Evolutionary conservation across 2,888 invertebrate genomes (phyloP).

Genomic region (Drosophila quinaria): DNA sequence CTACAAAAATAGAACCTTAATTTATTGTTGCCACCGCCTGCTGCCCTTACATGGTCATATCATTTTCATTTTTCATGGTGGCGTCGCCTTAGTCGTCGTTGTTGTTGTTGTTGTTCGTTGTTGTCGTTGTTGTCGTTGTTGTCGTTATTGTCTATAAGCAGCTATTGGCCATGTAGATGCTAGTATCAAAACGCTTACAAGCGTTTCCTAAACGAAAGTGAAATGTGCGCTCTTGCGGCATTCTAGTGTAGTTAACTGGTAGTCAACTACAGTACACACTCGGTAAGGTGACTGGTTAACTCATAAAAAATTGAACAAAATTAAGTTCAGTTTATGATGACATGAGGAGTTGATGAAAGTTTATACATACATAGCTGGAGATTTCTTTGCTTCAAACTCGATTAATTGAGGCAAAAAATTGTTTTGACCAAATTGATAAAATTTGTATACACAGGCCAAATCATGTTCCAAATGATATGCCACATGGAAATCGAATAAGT

Average conservation of each 20-base stretch:
- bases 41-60: constrained; percentile 76
- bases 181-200: constrained; percentile 45
- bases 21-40: constrained; percentile 71
- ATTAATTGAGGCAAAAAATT: no score
- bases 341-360: no score
- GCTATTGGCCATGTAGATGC: constrained; percentile 34
- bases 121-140: constrained; percentile 18
- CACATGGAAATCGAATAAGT: no score
- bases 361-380: no score
- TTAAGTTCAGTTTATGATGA: no score
- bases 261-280: constrained; percentile 34
- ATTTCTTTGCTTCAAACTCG: no score
- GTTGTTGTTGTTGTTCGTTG: neutral
- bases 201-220: constrained; percentile 70
- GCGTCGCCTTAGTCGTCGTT: constrained; percentile 15
- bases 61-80: constrained; percentile 75
- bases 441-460: no score
- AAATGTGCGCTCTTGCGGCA: constrained; percentile 61
- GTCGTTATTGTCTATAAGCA: constrained; percentile 37
- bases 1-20: constrained; percentile 81
- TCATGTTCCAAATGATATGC: no score
- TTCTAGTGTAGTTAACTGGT: constrained; percentile 39
- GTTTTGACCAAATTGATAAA: no score
- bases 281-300: neutral
- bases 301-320: no score